Conservation (phyloP, 2,888 invertebrate species). For the Leucophenga maculata region DNA sequence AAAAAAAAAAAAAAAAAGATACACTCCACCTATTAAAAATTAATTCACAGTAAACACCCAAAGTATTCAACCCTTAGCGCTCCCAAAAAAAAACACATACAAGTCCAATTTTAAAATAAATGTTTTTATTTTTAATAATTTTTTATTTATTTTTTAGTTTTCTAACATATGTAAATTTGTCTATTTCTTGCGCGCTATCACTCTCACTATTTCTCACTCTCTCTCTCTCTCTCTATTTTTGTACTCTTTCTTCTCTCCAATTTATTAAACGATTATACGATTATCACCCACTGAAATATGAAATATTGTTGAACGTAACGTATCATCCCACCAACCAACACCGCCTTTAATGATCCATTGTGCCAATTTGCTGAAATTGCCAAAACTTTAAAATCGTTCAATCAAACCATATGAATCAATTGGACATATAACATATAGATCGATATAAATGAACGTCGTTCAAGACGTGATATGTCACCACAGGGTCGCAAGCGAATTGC, state of each 20-base stretch:
- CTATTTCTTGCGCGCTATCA: slow-evolving; percentile 41
- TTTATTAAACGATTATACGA: neutral
- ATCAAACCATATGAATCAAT: slow-evolving; percentile 25
- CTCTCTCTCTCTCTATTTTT: neutral
- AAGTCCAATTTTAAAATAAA: slow-evolving; percentile 33
- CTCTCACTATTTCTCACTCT: slow-evolving; percentile 20
- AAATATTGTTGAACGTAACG: neutral
- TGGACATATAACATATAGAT: slow-evolving; percentile 64
- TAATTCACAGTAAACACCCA: neutral
- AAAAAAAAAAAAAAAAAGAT: slow-evolving; percentile 19
- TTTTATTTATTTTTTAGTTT: slow-evolving; percentile 43
- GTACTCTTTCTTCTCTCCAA: slow-evolving; percentile 5
- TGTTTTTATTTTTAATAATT: slow-evolving; percentile 19
- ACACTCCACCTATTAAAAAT: neutral
- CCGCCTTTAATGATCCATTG: neutral
- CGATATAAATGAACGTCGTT: slow-evolving; percentile 80
- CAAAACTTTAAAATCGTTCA: slow-evolving; percentile 28
- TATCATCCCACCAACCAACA: neutral
- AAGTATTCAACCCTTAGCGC: slow-evolving; percentile 21
- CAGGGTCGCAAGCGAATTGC: slow-evolving; percentile 81
- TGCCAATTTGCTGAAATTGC: neutral
- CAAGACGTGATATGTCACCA: slow-evolving; percentile 88
- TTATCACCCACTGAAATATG: neutral
- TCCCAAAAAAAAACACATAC: neutral
- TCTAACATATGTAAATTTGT: slow-evolving; percentile 52